phyloP scores from a whole-genome alignment of 2,113 vertebrate genomes.

The Syrmaticus mikado region DNA sequence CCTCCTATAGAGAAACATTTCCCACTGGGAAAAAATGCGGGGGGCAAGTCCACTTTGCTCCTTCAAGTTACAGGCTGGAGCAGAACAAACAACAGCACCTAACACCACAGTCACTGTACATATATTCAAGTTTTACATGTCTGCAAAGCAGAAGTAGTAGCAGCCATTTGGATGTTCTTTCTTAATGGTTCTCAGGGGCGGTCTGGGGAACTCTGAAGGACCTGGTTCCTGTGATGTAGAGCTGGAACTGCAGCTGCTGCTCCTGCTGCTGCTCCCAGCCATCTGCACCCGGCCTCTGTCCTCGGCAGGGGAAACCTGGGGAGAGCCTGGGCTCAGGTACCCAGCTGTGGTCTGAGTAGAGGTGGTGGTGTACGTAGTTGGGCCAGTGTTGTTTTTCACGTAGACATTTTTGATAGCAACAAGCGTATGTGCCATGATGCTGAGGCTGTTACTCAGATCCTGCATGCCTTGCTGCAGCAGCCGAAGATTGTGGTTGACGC shows the following conservation, averaged over 20 bases:
- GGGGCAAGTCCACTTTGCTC: constrained; percentile 34
- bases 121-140: constrained; percentile 63
- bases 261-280: constrained; percentile 73
- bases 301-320: constrained; percentile 51
- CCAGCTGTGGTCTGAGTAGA: constrained; percentile 71
- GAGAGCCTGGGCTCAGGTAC: constrained; percentile 71
- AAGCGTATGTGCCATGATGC: constrained; percentile 64
- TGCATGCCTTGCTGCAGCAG: constrained; percentile 75
- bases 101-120: constrained; percentile 30
- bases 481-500: constrained; percentile 70
- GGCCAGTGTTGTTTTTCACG: constrained; percentile 68
- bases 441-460: constrained; percentile 73
- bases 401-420: constrained; percentile 72
- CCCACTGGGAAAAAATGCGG: constrained; percentile 61
- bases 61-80: background rate
- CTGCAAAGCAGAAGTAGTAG: constrained; percentile 78
- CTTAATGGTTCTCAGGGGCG: constrained; percentile 68
- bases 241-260: constrained; percentile 75
- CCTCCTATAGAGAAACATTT: constrained; percentile 43
- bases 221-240: constrained; percentile 70
- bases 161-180: constrained; percentile 76
- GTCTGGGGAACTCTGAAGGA: constrained; percentile 66
- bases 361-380: background rate
- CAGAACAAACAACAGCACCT: constrained; percentile 42
- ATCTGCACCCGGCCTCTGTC: constrained; percentile 52